phyloP scores from a whole-genome alignment of 2,113 vertebrate genomes.

The Anolis carolinensis region DNA sequence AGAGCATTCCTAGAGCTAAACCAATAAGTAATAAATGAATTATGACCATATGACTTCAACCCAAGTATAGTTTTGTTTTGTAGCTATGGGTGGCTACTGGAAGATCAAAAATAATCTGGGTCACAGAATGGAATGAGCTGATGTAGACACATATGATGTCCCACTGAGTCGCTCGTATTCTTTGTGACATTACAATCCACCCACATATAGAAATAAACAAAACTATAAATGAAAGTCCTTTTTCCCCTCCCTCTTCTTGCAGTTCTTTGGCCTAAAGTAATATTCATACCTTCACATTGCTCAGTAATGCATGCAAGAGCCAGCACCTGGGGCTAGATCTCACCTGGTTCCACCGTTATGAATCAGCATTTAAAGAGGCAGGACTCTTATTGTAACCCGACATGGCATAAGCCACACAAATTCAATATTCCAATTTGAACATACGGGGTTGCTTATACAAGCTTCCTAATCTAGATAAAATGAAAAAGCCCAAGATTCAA shows the following conservation, averaged over 20 bases:
- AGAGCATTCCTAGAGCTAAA: background rate
- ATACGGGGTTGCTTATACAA: slow-evolving; percentile 4
- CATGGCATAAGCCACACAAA: slow-evolving; percentile 6
- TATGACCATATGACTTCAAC: background rate
- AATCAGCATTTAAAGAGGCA: slow-evolving; percentile 63
- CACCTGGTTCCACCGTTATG: slow-evolving; percentile 35
- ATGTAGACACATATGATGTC: background rate
- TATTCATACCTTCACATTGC: slow-evolving; percentile 61
- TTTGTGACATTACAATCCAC: slow-evolving; percentile 42
- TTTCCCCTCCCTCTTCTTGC: slow-evolving; percentile 41
- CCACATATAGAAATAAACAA: background rate
- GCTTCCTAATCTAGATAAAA: background rate
- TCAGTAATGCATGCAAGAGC: slow-evolving; percentile 57
- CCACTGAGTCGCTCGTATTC: background rate
- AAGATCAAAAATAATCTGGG: slow-evolving; percentile 38
- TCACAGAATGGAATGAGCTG: slow-evolving; percentile 33
- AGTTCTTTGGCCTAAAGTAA: slow-evolving; percentile 39
- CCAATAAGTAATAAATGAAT: background rate
- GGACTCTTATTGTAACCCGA: slow-evolving; percentile 39
- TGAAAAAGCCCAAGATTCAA: background rate
- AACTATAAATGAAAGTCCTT: background rate
- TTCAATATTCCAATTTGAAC: slow-evolving; percentile 45
- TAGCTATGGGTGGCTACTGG: slow-evolving; percentile 12
- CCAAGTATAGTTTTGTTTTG: background rate
- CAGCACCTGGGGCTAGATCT: slow-evolving; percentile 65